Evolutionary conservation across 2,888 invertebrate genomes (phyloP), one percentile per base, ranked within the genome.

Genomic region (Noctua fimbriata): DNA sequence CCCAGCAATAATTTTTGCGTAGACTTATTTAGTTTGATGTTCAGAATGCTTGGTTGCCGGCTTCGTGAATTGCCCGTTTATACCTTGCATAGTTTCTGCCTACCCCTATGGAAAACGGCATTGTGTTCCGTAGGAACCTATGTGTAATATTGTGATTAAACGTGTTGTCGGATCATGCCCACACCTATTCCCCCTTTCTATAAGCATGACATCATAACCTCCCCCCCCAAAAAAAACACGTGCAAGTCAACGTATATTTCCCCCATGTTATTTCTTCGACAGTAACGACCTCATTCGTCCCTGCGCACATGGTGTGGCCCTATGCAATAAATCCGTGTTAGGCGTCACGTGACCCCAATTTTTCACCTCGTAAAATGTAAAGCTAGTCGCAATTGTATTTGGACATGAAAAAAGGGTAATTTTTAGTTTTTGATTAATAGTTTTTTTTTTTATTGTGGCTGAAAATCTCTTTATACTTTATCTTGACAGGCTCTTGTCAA

Each of bases 281-380:
- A 78, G 69, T 72, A 76, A 76, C 80, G 70, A 74, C 70, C 82
- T 44, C 81, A 77, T 89, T 76, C 88, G 79, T 66, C 83, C 83
- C 83, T 84, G 86, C 69, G 78, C 84, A 86, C 73, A 79, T 83
- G 85, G 86, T 87, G 88, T 89, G 88, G 82, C 81, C 82, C 84
- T 86, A 72, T 78, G 89, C 86, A 87, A 91, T 92, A 93, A 92
- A 92, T 92, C 90, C 74, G 69, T 73, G 81, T 79, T 74, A 83
- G 77, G 75, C 87, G 92, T 89, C 92, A 92, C 90, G 90, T 91
- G 83, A 92, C 78, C 86, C 83, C 89, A 85, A 92, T 92, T 92
- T 90, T 92, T 92, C 93, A 92, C 92, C 90, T 92, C 90, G 92
- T 92, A 90, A 92, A 92, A 92, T 89, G 89, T 90, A 86, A 88